These are phyloP conservation scores for zebrafish (Danio rerio) DNA, from an alignment of 2,113 vertebrate genomes.

Conservation along the genomic window DNA sequence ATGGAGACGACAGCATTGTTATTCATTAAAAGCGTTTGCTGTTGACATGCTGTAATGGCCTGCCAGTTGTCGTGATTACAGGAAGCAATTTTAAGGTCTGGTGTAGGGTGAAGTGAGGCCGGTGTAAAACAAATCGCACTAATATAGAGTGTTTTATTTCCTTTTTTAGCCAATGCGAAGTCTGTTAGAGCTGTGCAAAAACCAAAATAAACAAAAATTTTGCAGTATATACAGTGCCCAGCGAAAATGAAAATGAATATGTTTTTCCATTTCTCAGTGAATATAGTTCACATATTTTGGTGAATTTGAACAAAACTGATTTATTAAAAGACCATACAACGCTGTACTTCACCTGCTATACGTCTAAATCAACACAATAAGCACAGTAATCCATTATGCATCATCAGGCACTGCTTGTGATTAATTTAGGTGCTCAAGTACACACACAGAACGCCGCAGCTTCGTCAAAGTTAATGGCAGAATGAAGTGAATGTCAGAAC, in stretches of 20 bases:
- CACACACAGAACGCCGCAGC: not conserved
- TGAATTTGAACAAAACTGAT: too few species aligned
- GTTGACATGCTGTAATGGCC: constrained; percentile 27
- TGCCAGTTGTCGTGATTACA: constrained; percentile 33
- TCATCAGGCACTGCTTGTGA: not conserved
- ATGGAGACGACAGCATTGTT: constrained; percentile 12
- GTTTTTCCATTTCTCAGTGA: too few species aligned
- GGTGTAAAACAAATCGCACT: not conserved
- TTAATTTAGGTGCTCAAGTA: not conserved
- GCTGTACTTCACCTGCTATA: too few species aligned
- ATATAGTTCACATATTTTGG: too few species aligned
- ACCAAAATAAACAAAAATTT: too few species aligned
- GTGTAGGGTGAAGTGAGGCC: constrained; percentile 13
- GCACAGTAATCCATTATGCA: not conserved
- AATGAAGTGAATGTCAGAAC: not conserved
- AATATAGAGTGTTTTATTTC: not conserved
- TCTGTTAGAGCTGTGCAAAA: too few species aligned
- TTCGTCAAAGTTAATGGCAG: not conserved
- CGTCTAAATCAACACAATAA: not conserved
- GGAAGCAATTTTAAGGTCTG: constrained; percentile 22
- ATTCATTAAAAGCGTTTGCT: constrained; percentile 29
- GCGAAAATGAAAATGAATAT: too few species aligned
- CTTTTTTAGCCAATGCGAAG: not conserved
- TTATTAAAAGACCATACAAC: too few species aligned
- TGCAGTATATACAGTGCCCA: too few species aligned